Evolutionary conservation across 2,888 invertebrate genomes (phyloP).

Genomic region (Synanthedon myopaeformis): DNA sequence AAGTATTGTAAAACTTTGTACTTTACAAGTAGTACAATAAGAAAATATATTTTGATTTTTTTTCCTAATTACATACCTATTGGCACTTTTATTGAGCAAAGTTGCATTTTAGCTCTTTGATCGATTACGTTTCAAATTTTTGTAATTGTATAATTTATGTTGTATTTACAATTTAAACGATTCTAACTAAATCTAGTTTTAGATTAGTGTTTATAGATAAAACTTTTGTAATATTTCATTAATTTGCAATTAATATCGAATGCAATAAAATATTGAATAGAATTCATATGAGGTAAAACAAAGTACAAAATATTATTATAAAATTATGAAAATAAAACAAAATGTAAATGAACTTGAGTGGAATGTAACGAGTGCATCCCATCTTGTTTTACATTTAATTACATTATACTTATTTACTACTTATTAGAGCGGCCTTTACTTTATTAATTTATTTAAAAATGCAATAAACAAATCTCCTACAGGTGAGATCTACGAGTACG

Average conservation of each 20-base stretch:
- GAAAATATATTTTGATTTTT: neutral
- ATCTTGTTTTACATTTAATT: conserved; percentile 1
- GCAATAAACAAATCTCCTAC: too few species aligned
- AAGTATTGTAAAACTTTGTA: neutral
- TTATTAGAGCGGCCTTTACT: too few species aligned
- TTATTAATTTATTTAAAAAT: too few species aligned
- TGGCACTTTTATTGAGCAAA: neutral
- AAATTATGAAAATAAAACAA: conserved; percentile 8
- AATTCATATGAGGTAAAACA: conserved; percentile 1
- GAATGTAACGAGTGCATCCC: conserved; percentile 22
- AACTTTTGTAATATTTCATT: neutral
- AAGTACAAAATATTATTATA: neutral
- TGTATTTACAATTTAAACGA: neutral
- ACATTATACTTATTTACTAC: neutral
- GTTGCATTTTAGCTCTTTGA: neutral
- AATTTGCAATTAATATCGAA: neutral
- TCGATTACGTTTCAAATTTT: neutral
- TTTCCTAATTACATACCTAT: neutral
- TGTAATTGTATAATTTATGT: neutral
- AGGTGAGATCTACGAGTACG: too few species aligned
- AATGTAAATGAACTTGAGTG: conserved; percentile 10
- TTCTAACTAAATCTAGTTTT: neutral
- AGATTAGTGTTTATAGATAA: neutral
- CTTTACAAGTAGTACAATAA: neutral
- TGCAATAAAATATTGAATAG: neutral